Conservation (phyloP, 2,113 vertebrate species). For the Oenanthe oenanthe region DNA sequence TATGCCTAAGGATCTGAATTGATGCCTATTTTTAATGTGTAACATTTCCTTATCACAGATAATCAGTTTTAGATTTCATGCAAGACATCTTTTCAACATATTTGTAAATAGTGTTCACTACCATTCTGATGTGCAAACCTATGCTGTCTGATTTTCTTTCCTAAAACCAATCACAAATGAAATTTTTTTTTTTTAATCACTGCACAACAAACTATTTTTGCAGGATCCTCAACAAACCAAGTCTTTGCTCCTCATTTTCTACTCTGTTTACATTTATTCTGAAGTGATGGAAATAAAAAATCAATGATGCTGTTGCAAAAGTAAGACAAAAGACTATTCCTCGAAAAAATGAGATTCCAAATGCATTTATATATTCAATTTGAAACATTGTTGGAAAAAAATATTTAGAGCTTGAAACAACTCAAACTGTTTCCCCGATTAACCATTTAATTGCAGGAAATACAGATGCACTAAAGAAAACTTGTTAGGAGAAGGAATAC, state of each 20-base stretch:
- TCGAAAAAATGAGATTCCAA: neutral
- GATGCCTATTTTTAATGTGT: neutral
- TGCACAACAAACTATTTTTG: neutral
- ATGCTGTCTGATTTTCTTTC: neutral
- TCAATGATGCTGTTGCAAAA: neutral
- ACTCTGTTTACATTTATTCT: neutral
- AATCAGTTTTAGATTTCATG: neutral
- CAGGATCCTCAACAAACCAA: neutral
- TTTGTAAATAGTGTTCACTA: neutral
- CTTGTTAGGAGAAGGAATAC: neutral
- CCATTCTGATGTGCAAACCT: neutral
- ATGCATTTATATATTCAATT: neutral
- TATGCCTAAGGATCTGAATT: neutral
- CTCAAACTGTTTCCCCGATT: neutral
- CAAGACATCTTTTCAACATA: neutral
- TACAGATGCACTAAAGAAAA: neutral
- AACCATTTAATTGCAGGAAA: neutral
- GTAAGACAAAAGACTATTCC: neutral
- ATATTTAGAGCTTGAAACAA: neutral
- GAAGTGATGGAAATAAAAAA: neutral
- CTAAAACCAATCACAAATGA: neutral
- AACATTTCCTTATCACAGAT: neutral
- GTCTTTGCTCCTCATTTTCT: neutral
- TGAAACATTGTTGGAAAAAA: neutral
- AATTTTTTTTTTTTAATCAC: neutral